Base-by-base conservation (phyloP, 2,113 vertebrate species). In the Cygnus buccinator region DNA sequence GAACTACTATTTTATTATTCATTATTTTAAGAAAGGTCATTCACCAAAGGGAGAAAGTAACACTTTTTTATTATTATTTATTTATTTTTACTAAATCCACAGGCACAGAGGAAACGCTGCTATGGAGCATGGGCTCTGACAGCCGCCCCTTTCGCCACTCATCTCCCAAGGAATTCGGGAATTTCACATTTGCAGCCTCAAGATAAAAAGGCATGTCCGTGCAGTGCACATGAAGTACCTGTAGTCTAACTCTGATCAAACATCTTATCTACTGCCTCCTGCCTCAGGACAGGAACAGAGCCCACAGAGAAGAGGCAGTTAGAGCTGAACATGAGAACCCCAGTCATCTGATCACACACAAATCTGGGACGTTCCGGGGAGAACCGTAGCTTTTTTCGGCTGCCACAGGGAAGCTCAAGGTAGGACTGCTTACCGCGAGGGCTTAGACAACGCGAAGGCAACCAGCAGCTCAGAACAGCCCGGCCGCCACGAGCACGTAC, bases 401-500 rank as follows among this genome's bases (percentile, higher is more conserved):
- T 81, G 65, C 76, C 43, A 0, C 1, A 5, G 25, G 44, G 44
- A n/a, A 72, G 13, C 55, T 3, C 62, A 4, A 16, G 63, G 55
- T 59, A 37, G 41, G 4, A 1, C 2, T 10, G 37, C 73, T 23
- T 11, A 13, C 63, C 0, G 0, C 0, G 8, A 72, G 23, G 57
- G 43, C 41, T 35, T 11, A 71, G 87, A 28, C 39, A 31, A 25
- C 0, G 3, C 52, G 44, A 80, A 44, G 67, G 54, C 41, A 48
- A 37, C 1, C 2, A 35, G 6, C 13, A 58, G 76, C 61, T 50
- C 59, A 6, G 78, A 7, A 9, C 31, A 44, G 57, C 50, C 28
- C 8, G 4, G 17, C 41, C 43, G 70, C 48, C 58, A 33, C 0
- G 0, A 83, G 66, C 16, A 0, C 0, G 62, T 3, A n/a, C 0